Evolutionary conservation across 2,113 vertebrate species (phyloP).

Genomic region (Alosa alosa): DNA sequence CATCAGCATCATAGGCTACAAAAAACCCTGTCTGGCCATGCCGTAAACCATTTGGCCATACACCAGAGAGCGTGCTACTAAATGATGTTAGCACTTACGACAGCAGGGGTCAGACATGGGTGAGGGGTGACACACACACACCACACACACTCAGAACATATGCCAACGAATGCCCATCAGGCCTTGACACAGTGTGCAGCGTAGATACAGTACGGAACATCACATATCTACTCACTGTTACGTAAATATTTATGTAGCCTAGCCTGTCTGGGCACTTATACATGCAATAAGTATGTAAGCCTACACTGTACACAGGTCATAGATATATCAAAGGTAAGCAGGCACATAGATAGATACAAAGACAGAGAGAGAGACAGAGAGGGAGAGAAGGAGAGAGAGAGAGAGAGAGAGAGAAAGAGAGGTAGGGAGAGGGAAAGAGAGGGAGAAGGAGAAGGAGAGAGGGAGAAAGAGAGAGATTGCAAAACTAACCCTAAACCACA

Average conservation of each 20-base stretch:
- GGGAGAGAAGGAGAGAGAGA: background rate
- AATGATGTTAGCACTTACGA: background rate
- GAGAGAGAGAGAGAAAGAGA: background rate
- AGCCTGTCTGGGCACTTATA: background rate
- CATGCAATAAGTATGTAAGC: background rate
- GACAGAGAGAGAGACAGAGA: background rate
- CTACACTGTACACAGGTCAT: too few species aligned
- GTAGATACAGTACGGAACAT: background rate
- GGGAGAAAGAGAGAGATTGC: background rate
- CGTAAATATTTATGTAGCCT: background rate
- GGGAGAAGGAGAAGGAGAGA: too few species aligned
- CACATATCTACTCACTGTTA: background rate
- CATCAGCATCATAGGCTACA: background rate
- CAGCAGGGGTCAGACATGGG: conserved; percentile 15
- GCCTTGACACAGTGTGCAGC: background rate
- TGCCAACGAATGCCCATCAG: background rate
- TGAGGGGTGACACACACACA: background rate
- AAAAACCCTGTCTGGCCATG: background rate
- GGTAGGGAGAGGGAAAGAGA: background rate
- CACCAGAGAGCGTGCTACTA: background rate
- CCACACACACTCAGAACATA: conserved; percentile 18
- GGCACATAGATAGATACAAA: background rate
- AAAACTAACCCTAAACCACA: background rate
- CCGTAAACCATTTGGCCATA: background rate
- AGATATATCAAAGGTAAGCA: background rate